Evolutionary conservation across 2,797 vertebrate genomes (phyloP).

Genomic region (Smutsia temminckii): DNA sequence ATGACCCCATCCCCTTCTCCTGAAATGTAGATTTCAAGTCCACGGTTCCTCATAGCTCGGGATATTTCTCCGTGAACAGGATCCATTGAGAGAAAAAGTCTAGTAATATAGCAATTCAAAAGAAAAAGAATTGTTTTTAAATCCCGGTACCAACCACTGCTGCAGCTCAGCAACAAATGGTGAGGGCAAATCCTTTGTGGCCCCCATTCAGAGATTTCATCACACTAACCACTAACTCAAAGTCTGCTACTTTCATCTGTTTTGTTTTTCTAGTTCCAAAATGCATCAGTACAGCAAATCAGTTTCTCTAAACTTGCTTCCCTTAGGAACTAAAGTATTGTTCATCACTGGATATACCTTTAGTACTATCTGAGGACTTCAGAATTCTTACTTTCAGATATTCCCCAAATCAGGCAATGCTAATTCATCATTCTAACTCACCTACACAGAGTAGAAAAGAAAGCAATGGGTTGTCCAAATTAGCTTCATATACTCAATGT

Average conservation of each 20-base stretch:
- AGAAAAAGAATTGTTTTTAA: not conserved
- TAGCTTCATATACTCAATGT: not conserved
- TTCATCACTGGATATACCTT: not conserved
- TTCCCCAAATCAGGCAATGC: not conserved
- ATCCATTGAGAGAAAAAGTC: slow-evolving; percentile 98
- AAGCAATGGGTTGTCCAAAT: not conserved
- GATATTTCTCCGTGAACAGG: slow-evolving; percentile 96
- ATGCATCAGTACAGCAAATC: not conserved
- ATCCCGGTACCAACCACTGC: not conserved
- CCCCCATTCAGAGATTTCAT: not conserved
- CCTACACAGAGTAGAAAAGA: not conserved
- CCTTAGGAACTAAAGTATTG: not conserved
- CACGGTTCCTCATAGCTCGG: slow-evolving; percentile 98
- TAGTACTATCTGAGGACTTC: not conserved
- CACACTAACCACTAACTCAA: not conserved
- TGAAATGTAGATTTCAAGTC: slow-evolving; percentile 94
- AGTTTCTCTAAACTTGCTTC: not conserved
- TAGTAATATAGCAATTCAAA: slow-evolving; percentile 75
- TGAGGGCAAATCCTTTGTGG: not conserved
- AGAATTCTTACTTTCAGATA: slow-evolving; percentile 11
- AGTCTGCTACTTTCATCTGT: not conserved
- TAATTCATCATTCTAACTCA: slow-evolving; percentile 21
- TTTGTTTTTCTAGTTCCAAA: not conserved
- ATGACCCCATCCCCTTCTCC: slow-evolving; percentile 88
- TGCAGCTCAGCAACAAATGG: not conserved